Evolutionary conservation across 2,888 invertebrate species (phyloP).

Genomic region (Apantesis nais): DNA sequence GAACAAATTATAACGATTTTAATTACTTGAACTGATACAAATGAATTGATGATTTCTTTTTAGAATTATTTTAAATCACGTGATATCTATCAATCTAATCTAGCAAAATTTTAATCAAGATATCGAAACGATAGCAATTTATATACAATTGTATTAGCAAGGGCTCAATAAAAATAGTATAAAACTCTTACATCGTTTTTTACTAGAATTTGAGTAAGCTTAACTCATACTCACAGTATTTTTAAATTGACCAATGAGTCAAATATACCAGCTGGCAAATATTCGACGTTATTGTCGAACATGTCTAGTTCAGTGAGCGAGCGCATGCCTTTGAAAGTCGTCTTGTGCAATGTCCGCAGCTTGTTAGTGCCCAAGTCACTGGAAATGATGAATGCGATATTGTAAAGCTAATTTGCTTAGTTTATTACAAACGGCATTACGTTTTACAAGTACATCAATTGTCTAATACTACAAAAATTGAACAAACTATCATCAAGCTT

Average conservation of each 20-base stretch:
- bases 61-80: not conserved
- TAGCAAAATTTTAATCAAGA: not conserved
- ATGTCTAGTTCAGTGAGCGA: conserved; percentile 89
- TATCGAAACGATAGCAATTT: not conserved
- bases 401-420: not conserved
- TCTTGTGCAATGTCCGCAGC: conserved; percentile 88
- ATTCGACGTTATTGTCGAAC: conserved; percentile 90
- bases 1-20: no score
- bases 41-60: not conserved
- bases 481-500: not conserved
- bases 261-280: conserved; percentile 88
- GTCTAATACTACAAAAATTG: not conserved
- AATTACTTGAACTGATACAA: no score
- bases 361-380: conserved; percentile 91
- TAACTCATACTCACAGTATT: conserved; percentile 86
- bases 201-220: not conserved
- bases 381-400: conserved; percentile 56
- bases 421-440: conserved; percentile 5
- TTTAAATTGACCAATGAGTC: conserved; percentile 86
- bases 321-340: conserved; percentile 88
- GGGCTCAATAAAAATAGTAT: not conserved
- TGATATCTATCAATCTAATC: not conserved
- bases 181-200: not conserved
- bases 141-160: not conserved
- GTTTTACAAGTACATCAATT: conserved; percentile 6